A percentile compares a stretch with the other conserved stretches of the same genome.
These are phyloP conservation scores for Daphoenositta chrysoptera DNA, from an alignment of 2,113 vertebrate species.

Conservation along the genomic window DNA sequence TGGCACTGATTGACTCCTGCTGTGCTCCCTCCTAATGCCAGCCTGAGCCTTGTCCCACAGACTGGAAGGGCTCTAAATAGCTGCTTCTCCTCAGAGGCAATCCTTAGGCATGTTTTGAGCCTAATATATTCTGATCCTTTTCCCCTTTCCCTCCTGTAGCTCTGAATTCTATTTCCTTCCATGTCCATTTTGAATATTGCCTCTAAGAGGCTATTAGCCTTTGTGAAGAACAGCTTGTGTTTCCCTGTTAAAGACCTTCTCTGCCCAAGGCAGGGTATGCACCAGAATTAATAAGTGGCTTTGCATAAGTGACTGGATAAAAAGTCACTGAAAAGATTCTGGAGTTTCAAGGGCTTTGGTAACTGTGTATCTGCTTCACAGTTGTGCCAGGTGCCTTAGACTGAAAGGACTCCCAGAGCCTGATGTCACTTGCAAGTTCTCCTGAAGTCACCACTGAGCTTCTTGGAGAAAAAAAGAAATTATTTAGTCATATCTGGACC, in stretches of 20 bases:
- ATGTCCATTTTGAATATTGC: not conserved
- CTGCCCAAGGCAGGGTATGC: not conserved
- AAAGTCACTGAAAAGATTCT: not conserved
- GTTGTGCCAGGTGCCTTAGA: not conserved
- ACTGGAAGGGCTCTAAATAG: not conserved
- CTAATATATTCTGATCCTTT: not conserved
- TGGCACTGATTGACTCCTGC: not conserved
- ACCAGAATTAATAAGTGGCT: not conserved
- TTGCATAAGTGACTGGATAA: not conserved
- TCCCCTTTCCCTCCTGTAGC: not conserved
- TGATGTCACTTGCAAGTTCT: not conserved
- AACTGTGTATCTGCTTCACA: not conserved
- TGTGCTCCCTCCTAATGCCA: not conserved
- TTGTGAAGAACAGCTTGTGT: not conserved
- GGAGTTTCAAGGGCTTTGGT: not conserved
- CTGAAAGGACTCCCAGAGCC: not conserved
- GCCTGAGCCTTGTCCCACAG: not conserved
- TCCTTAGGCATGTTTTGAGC: not conserved
- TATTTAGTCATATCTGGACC: not conserved
- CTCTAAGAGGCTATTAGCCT: not conserved
- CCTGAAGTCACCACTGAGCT: not conserved
- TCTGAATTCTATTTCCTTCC: not conserved
- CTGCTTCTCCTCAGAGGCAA: not conserved
- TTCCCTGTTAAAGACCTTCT: not conserved
- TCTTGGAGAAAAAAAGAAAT: not conserved